These are phyloP conservation scores for Rhabdornis inornatus DNA, from an alignment of 2,113 vertebrate genomes.

Conservation along the genomic window DNA sequence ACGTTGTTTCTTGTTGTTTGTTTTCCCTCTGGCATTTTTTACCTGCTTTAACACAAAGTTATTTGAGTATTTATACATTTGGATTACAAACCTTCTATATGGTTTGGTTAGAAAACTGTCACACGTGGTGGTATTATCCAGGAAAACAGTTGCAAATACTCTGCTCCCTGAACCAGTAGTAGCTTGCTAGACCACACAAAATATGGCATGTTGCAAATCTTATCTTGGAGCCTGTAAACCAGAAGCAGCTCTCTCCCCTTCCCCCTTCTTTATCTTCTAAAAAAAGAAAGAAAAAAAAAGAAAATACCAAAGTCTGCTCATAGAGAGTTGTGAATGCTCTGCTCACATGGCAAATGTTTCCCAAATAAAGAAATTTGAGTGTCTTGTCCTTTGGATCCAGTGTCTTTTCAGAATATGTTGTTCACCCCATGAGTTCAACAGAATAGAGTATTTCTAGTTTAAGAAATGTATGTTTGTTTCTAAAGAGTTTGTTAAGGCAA, in stretches of 20 bases:
- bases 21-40: slow-evolving; percentile 13
- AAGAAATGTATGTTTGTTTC: slow-evolving; percentile 1
- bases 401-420: background rate
- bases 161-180: slow-evolving; percentile 49
- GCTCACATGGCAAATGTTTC: background rate
- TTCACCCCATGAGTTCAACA: background rate
- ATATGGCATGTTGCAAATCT: slow-evolving; percentile 48
- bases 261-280: background rate
- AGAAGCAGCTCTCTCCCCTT: slow-evolving; percentile 1
- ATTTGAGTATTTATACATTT: slow-evolving; percentile 9
- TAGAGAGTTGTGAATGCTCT: background rate
- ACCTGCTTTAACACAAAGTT: slow-evolving; percentile 6
- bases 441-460: background rate
- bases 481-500: background rate
- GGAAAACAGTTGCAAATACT: slow-evolving; percentile 50
- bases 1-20: background rate
- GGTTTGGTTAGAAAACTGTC: background rate
- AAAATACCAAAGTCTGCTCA: background rate
- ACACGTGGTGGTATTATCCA: background rate
- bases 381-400: background rate
- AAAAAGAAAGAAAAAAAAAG: background rate
- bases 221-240: slow-evolving; percentile 28
- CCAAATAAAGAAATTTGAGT: background rate
- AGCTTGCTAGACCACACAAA: slow-evolving; percentile 49
- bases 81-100: background rate